These are phyloP conservation scores for Aythya baeri DNA, from an alignment of 2,113 vertebrate species.

Conservation along the genomic window DNA sequence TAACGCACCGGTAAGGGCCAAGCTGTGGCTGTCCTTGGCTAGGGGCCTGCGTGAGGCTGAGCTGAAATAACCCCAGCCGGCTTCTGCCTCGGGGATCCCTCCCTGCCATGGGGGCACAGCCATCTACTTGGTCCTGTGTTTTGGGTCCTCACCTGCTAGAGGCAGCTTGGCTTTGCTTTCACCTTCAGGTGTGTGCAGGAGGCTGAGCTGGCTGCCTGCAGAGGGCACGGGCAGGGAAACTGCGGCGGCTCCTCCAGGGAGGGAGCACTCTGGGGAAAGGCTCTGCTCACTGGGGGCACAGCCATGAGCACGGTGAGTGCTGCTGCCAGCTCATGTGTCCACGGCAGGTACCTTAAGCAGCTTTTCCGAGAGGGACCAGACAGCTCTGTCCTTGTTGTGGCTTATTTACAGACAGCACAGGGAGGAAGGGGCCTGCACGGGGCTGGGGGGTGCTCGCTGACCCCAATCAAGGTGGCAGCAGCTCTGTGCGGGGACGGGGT, in stretches of 20 bases:
- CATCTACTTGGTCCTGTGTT: not conserved
- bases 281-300: not conserved
- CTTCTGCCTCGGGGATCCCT: not conserved
- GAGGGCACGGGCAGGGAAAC: not conserved
- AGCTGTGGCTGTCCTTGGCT: not conserved
- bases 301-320: fast-evolving
- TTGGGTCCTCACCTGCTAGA: fast-evolving
- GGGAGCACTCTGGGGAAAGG: fast-evolving
- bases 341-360: fast-evolving
- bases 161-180: not conserved
- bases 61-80: not conserved
- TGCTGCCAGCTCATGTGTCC: not conserved
- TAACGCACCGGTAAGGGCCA: not conserved
- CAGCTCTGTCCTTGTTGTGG: not conserved
- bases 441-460: fast-evolving
- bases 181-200: not conserved
- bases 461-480: not conserved
- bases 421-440: not conserved
- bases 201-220: not conserved
- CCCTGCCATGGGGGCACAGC: not conserved
- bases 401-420: not conserved
- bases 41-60: not conserved
- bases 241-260: not conserved
- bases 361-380: not conserved
- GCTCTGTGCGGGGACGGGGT: not conserved